phyloP scores from a whole-genome alignment of 2,888 invertebrate genomes.

The Alentia gelatinosa region DNA sequence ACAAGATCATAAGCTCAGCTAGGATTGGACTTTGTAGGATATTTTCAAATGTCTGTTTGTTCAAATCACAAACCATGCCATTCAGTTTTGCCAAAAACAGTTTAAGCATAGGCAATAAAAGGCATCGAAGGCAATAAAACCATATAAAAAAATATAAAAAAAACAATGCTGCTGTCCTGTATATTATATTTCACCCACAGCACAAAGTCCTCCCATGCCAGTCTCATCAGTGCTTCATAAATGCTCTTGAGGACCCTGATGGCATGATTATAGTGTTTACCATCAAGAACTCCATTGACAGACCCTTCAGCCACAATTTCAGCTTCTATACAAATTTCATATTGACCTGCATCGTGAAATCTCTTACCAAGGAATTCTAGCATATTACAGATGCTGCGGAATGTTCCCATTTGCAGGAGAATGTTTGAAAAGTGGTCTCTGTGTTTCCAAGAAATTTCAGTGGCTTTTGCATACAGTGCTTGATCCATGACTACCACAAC shows the following conservation, averaged over 20 bases:
- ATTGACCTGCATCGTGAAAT: slow-evolving; percentile 63
- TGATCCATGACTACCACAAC: slow-evolving; percentile 63
- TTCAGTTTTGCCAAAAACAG: neutral
- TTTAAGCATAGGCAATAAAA: neutral
- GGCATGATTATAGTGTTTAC: slow-evolving; percentile 50
- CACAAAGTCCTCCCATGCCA: slow-evolving; percentile 58
- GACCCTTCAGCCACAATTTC: slow-evolving; percentile 64
- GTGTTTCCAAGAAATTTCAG: slow-evolving; percentile 61
- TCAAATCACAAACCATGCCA: neutral
- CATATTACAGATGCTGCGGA: slow-evolving; percentile 58
- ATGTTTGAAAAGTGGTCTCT: slow-evolving; percentile 39
- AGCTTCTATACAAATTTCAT: slow-evolving; percentile 62
- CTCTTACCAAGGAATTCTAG: slow-evolving; percentile 63
- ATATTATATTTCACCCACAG: slow-evolving; percentile 56
- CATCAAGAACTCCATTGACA: slow-evolving; percentile 58
- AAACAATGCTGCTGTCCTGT: neutral
- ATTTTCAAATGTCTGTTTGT: slow-evolving; percentile 12
- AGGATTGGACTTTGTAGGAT: neutral
- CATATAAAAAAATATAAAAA: too few species aligned
- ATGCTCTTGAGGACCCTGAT: slow-evolving; percentile 60
- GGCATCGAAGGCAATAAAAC: too few species aligned
- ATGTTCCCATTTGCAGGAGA: slow-evolving; percentile 61
- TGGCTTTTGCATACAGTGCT: slow-evolving; percentile 64
- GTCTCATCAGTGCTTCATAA: slow-evolving; percentile 64
- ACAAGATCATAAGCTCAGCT: slow-evolving; percentile 7